Conservation (phyloP, 2,797 vertebrate genomes). For the Adelosebastes latens region DNA sequence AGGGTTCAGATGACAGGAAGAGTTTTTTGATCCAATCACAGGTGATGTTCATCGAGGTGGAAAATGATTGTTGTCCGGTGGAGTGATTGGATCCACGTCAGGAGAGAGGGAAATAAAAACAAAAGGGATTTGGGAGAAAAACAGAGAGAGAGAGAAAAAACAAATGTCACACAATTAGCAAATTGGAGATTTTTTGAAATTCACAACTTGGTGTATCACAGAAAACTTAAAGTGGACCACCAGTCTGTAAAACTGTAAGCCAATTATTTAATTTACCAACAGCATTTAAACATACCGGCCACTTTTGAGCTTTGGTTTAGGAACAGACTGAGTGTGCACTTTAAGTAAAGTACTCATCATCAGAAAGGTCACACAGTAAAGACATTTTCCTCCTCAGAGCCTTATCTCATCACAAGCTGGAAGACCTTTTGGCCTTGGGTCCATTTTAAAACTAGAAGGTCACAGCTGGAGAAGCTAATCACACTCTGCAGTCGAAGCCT, state of each 20-base stretch:
- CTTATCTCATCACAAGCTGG: constrained; percentile 21
- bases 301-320: constrained; percentile 5
- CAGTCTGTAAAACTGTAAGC: constrained; percentile 38
- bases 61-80: constrained; percentile 82
- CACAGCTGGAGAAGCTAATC: constrained; percentile 17
- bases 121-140: constrained; percentile 83
- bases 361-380: constrained; percentile 41
- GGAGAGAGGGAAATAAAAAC: constrained; percentile 76
- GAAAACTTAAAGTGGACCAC: constrained; percentile 43
- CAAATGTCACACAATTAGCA: constrained; percentile 85
- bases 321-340: constrained; percentile 63
- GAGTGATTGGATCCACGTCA: constrained; percentile 89
- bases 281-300: background rate
- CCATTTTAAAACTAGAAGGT: constrained; percentile 19
- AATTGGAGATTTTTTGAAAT: constrained; percentile 56
- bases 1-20: constrained; percentile 88
- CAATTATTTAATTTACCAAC: background rate
- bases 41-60: constrained; percentile 69
- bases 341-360: constrained; percentile 39
- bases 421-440: background rate
- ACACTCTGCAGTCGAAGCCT: constrained; percentile 3
- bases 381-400: constrained; percentile 19
- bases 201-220: constrained; percentile 38
- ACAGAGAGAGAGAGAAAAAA: constrained; percentile 70
- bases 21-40: constrained; percentile 79